phyloP scores from a whole-genome alignment of 92 coral and sea anemone species.

The Chrysogorgia sp. region DNA sequence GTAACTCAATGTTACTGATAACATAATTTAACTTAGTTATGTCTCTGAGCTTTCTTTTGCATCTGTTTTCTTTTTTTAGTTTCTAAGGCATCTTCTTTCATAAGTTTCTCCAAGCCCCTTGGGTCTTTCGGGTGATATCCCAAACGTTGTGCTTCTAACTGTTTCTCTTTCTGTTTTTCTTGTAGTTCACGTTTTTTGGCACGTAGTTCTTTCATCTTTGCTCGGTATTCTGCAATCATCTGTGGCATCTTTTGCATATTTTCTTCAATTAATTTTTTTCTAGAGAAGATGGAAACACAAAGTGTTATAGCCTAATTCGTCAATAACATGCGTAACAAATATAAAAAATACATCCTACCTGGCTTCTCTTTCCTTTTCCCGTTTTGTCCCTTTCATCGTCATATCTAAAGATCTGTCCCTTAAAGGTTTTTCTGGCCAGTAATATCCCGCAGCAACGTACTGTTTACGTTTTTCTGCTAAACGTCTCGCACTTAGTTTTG shows the following conservation, averaged over 20 bases:
- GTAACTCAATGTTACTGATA: constrained; percentile 17
- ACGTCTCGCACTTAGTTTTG: constrained; percentile 85
- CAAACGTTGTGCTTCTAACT: constrained; percentile 81
- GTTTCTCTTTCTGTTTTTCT: constrained; percentile 66
- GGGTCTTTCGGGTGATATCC: constrained; percentile 93
- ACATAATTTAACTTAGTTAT: not conserved
- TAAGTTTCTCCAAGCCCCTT: constrained; percentile 72
- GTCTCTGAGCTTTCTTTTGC: constrained; percentile 51
- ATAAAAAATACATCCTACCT: constrained; percentile 69
- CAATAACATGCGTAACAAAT: no score
- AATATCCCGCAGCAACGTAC: constrained; percentile 74
- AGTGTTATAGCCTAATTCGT: no score
- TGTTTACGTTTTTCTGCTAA: constrained; percentile 79
- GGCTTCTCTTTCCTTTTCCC: constrained; percentile 73
- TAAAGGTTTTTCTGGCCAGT: constrained; percentile 93
- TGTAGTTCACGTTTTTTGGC: constrained; percentile 72
- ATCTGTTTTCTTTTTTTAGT: constrained; percentile 64
- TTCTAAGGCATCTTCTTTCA: constrained; percentile 55
- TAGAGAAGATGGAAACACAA: constrained; percentile 23
- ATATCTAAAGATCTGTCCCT: constrained; percentile 83
- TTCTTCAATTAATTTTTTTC: constrained; percentile 82
- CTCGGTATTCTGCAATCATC: constrained; percentile 84
- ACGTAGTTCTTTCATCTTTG: constrained; percentile 80
- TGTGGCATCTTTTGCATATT: constrained; percentile 96
- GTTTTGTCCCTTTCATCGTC: constrained; percentile 82